These are phyloP conservation scores for Alethe castanea DNA, from an alignment of 2,113 vertebrate species.

Conservation along the genomic window DNA sequence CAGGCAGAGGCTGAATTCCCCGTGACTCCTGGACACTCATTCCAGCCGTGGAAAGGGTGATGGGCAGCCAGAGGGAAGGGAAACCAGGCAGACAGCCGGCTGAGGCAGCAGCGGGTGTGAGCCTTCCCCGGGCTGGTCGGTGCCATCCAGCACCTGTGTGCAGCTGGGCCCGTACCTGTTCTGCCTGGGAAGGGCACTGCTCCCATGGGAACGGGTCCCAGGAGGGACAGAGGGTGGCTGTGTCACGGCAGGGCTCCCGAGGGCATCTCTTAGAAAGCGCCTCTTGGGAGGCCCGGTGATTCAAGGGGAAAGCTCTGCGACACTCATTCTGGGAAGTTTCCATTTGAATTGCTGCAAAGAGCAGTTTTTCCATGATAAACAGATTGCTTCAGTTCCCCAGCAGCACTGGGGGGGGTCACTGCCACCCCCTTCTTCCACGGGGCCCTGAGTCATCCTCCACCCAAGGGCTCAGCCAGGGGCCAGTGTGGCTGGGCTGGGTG, in stretches of 20 bases:
- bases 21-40: background rate
- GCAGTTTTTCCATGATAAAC: slow-evolving; percentile 63
- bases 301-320: slow-evolving; percentile 62
- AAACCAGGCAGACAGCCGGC: background rate
- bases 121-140: rapidly evolving
- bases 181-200: no score
- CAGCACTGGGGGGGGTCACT: background rate
- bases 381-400: slow-evolving; percentile 57
- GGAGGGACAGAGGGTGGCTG: rapidly evolving
- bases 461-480: background rate
- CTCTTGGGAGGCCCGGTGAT: background rate
- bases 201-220: rapidly evolving
- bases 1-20: background rate
- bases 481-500: background rate
- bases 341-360: slow-evolving; percentile 52
- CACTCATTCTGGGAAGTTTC: slow-evolving; percentile 66
- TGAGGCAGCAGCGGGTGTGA: background rate
- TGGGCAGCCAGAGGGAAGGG: background rate
- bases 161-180: rapidly evolving
- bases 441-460: slow-evolving; percentile 45
- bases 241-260: background rate
- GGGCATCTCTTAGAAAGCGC: slow-evolving; percentile 23
- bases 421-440: background rate
- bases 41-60: background rate
- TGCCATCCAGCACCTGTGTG: background rate